A percentile compares a stretch with the other conserved stretches of the same genome.
These are phyloP conservation scores for Volucella inflata DNA, from an alignment of 2,888 invertebrate genomes.

Conservation along the genomic window DNA sequence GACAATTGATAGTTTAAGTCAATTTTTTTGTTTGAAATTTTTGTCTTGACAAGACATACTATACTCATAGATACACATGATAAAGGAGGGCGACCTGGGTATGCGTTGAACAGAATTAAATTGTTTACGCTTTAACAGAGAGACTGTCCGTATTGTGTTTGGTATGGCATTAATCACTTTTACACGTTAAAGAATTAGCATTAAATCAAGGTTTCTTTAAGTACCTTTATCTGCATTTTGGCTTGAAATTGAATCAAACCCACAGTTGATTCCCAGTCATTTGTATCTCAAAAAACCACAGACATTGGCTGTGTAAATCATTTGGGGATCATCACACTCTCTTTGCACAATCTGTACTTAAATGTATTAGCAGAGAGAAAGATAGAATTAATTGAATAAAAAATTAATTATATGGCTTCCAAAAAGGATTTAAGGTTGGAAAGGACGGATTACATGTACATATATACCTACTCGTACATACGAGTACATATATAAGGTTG, in stretches of 20 bases:
- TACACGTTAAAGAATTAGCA: constrained; percentile 56
- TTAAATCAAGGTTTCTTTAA: constrained; percentile 47
- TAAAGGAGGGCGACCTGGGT: constrained; percentile 23
- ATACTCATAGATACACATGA: not conserved
- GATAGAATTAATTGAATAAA: constrained; percentile 60
- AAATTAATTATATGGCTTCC: constrained; percentile 64
- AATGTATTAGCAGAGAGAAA: constrained; percentile 38
- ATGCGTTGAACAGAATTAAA: constrained; percentile 39
- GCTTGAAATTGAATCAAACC: not conserved
- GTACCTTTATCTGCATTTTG: not conserved
- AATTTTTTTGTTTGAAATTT: constrained; percentile 22
- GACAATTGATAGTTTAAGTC: constrained; percentile 18
- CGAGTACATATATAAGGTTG: not conserved
- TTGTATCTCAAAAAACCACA: not conserved
- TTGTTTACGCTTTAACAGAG: constrained; percentile 58
- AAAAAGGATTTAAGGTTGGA: constrained; percentile 56
- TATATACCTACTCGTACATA: too few relatives aligned
- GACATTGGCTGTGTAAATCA: constrained; percentile 17
- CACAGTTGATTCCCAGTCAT: not conserved
- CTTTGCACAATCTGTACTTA: constrained; percentile 32
- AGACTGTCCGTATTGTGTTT: constrained; percentile 4
- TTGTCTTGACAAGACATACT: constrained; percentile 26
- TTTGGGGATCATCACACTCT: constrained; percentile 38
- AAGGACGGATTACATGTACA: constrained; percentile 33
- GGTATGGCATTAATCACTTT: constrained; percentile 52